Percentiles rank a stretch among this genome's conserved stretches.
Conservation (phyloP, 2,888 invertebrate species). For the Melieria omissa region DNA sequence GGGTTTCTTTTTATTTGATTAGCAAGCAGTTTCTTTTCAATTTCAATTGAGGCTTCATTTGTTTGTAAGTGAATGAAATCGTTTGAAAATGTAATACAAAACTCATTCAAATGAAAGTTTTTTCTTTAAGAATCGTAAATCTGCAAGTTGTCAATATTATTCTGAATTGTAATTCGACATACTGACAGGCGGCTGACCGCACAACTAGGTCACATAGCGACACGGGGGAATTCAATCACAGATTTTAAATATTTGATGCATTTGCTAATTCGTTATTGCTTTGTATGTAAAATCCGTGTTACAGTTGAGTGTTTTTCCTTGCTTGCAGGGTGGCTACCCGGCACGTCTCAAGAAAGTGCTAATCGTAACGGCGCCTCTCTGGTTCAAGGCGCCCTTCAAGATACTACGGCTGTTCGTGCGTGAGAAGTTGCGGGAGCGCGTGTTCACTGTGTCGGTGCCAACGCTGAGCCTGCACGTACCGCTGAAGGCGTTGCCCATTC, state of each 20-base stretch:
- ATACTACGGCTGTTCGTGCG: conserved; percentile 93
- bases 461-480: conserved; percentile 92
- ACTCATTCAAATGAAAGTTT: no score
- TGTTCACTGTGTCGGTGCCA: conserved; percentile 92
- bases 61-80: no score
- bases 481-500: conserved; percentile 85
- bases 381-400: conserved; percentile 98
- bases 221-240: neutral
- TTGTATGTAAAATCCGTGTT: neutral
- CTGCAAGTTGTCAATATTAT: no score
- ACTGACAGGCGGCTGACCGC: no score
- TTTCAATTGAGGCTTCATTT: no score
- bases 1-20: no score
- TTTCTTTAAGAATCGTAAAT: no score
- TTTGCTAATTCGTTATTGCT: neutral
- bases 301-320: neutral
- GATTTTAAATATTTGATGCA: neutral
- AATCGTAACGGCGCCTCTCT: conserved; percentile 96
- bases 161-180: no score
- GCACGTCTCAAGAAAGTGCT: conserved; percentile 96
- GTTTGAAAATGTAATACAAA: no score
- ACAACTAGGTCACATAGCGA: no score
- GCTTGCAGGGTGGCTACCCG: conserved; percentile 92
- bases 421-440: conserved; percentile 94
- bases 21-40: no score